A percentile compares a stretch with the other conserved stretches of the same genome.
phyloP scores from a whole-genome alignment of 2,888 invertebrate species.

The Drosophila fulvimacula region DNA sequence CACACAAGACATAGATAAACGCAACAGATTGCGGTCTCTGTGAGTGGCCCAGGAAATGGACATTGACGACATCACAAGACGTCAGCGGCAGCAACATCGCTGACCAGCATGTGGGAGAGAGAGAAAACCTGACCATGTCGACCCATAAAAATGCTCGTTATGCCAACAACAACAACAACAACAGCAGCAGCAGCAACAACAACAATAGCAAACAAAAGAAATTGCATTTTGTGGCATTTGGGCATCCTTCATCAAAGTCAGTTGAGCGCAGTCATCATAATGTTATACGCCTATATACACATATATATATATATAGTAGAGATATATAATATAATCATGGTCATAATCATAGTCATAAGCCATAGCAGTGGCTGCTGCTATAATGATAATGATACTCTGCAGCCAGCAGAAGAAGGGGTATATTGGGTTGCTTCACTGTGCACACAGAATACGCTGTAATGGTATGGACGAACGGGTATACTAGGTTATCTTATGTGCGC shows the following conservation, averaged over 20 bases:
- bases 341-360: constrained; percentile 32
- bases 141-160: constrained; percentile 63
- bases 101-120: constrained; percentile 64
- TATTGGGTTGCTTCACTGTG: not conserved
- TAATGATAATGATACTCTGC: constrained; percentile 1
- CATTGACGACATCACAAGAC: constrained; percentile 67
- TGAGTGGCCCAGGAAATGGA: constrained; percentile 66
- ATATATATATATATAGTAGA: constrained; percentile 12
- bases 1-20: constrained; percentile 59
- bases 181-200: constrained; percentile 25
- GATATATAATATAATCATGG: constrained; percentile 18
- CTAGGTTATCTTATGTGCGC: not conserved
- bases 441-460: not conserved
- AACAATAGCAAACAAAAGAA: constrained; percentile 47
- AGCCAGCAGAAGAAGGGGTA: not conserved
- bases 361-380: constrained; percentile 7
- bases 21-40: constrained; percentile 64
- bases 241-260: constrained; percentile 60
- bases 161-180: constrained; percentile 43
- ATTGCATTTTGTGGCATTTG: constrained; percentile 60
- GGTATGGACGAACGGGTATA: not conserved
- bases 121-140: constrained; percentile 70
- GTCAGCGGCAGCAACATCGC: constrained; percentile 41
- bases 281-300: constrained; percentile 8
- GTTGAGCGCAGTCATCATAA: constrained; percentile 35